phyloP scores from a whole-genome alignment of 1,140 invertebrate genomes.

The Penaeus vannamei region DNA sequence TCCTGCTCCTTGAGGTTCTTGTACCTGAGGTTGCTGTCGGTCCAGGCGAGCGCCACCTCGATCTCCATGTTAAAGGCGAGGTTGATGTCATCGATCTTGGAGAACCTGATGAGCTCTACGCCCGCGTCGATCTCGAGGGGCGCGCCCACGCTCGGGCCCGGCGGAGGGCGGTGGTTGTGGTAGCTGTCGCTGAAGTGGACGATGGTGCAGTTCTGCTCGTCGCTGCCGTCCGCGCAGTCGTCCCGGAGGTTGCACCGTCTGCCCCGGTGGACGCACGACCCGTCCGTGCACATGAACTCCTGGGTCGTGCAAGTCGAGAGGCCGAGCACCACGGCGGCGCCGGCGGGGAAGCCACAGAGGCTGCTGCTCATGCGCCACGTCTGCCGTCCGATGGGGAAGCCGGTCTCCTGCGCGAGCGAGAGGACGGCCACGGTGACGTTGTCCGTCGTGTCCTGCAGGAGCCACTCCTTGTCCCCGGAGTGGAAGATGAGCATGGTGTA shows the following conservation, averaged over 20 bases:
- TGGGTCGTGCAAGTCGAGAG: constrained; percentile 45
- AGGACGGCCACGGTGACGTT: constrained; percentile 23
- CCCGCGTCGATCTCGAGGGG: constrained; percentile 9
- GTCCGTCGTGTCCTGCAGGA: not conserved
- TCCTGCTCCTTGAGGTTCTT: constrained; percentile 40
- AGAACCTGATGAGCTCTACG: constrained; percentile 53
- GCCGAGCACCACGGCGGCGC: not conserved
- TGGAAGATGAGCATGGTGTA: constrained; percentile 33
- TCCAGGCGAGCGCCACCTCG: constrained; percentile 39
- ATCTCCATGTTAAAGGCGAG: constrained; percentile 54
- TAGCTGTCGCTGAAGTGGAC: constrained; percentile 46
- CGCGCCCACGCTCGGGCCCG: constrained; percentile 25
- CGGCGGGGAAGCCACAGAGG: not conserved
- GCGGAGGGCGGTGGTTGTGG: constrained; percentile 46
- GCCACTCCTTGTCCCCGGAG: constrained; percentile 16
- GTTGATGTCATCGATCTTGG: constrained; percentile 56
- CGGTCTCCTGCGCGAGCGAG: not conserved
- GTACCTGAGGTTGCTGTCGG: constrained; percentile 21
- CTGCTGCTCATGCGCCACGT: not conserved
- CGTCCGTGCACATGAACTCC: constrained; percentile 54
- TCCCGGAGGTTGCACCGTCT: constrained; percentile 46
- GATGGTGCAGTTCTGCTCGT: constrained; percentile 56
- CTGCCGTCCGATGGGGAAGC: constrained; percentile 32
- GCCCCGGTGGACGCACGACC: constrained; percentile 42
- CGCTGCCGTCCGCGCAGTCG: constrained; percentile 49